Base-by-base conservation (phyloP, 2,797 vertebrate genomes). In the Brachyalestes nurse region DNA sequence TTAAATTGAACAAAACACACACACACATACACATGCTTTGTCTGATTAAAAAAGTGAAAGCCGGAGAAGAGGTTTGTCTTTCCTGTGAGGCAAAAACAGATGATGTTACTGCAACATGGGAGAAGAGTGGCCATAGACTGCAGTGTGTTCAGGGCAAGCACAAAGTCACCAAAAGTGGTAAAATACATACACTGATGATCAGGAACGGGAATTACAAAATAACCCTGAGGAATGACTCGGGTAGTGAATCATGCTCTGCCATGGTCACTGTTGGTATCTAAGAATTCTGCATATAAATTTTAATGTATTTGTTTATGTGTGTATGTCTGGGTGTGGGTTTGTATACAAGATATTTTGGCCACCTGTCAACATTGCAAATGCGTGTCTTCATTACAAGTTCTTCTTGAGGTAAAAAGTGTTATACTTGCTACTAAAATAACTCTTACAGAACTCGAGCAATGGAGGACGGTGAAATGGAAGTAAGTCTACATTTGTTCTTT, bases 41-140 rank as follows among this genome's bases (percentile, higher is more conserved):
- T 64, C 12, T 69, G 9, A 69, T 57, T 57, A 42, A 77, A 19
- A 8, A 67, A 42, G 51, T 67, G 34, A 57, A 57, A 67, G 2
- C 0, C 25, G 75, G 60, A 77, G 6, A 67, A 10, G 21, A 14
- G 2, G 5, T 75, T 34, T 49, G 1, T 25, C 51, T 75, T 75
- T 17, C 1, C 4, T 75, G 72, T 23, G 0, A 75, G 42, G 40
- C 58, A 49, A 75, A 28, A 21, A 62, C 40, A 19, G 14, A 28
- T 23, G 0, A 28, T 12, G 40, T 62, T 60, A 45, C 9, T 25
- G 58, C 19, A 28, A 25, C 7, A 12, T 75, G 58, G 72, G 0
- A 19, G 12, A 49, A 34, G 7, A 2, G 42, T 42, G 19, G 42
- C 0, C 16, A 53, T 5, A 53, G 6, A 12, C 51, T 53, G 51